Evolutionary conservation across 2,797 vertebrate species (phyloP), one percentile per base, ranked within the genome.

Genomic region (Harpagifer antarcticus): DNA sequence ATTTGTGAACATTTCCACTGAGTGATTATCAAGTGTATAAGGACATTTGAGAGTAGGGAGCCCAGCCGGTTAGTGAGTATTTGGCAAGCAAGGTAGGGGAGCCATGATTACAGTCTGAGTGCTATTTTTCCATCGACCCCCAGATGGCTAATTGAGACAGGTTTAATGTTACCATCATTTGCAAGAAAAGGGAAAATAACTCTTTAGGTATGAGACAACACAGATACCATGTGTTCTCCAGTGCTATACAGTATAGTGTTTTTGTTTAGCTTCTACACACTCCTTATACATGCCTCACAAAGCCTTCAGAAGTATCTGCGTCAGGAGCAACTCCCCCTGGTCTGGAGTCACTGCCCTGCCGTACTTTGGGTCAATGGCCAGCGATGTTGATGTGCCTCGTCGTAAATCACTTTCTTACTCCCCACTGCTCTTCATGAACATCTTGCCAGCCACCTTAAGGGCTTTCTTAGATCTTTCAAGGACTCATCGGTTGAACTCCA

Each of bases 91-190:
- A 81, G 76, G 66, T 73, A 69, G 72, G 61, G 76, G 78, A 86
- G 60, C 74, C 60, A 19, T 88, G 87, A 90, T 92, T 92, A 88
- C 71, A 83, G 78, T 65, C 81, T 79, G 73, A 88, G 75, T 84
- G 88, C 79, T 79, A 75, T 88, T 83, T 83, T 81, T 68, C 82
- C 68, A 85, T 84, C 78, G 55, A 91, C 85, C 85, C 86, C 85
- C 89, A 91, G 88, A 88, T 93, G 90, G 89, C 72, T 86, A 85
- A 89, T 88, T 87, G 88, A 88, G 78, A 84, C 66, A 78, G 79
- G 84, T 84, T 86, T 87, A 83, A 87, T 85, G 76, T 40, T 61
- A 63, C 67, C 31, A 58, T 74, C 76, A 82, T 86, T 89, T 88
- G 57, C 61, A 70, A 54, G 59, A 63, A 75, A 87, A 68, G 20